Percentiles rank a stretch among this genome's conserved stretches.
These are phyloP conservation scores for Lipophrys pholis DNA, from an alignment of 2,113 vertebrate genomes.

Conservation along the genomic window DNA sequence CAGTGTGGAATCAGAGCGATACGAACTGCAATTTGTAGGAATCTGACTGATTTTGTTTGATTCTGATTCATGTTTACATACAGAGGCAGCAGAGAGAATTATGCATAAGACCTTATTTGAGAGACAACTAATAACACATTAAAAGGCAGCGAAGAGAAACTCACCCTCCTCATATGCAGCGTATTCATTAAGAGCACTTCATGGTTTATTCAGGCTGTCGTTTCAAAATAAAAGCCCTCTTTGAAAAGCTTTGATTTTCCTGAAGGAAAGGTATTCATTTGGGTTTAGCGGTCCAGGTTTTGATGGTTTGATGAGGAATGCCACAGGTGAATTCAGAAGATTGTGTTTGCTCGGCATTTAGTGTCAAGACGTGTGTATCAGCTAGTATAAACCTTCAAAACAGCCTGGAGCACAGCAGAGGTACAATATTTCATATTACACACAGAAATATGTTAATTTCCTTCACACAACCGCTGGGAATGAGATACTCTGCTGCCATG, in stretches of 20 bases:
- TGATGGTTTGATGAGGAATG: conserved; percentile 28
- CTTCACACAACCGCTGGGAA: conserved; percentile 9
- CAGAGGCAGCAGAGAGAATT: conserved; percentile 41
- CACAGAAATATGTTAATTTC: conserved; percentile 5
- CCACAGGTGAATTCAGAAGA: conserved; percentile 10
- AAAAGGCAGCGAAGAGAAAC: conserved; percentile 42
- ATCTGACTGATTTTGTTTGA: conserved; percentile 59
- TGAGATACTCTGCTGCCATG: conserved; percentile 29
- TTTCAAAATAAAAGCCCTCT: conserved; percentile 55
- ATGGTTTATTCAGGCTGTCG: conserved; percentile 40
- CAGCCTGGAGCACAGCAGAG: conserved; percentile 23
- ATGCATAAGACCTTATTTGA: conserved; percentile 49
- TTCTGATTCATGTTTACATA: conserved; percentile 51
- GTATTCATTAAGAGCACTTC: conserved; percentile 40
- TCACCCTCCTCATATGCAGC: conserved; percentile 28
- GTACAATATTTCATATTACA: conserved; percentile 18
- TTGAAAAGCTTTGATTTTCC: conserved; percentile 32
- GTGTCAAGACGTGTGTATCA: conserved; percentile 5
- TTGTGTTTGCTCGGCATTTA: conserved; percentile 21
- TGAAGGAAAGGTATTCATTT: conserved; percentile 20
- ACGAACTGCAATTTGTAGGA: conserved; percentile 42
- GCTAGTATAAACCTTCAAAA: conserved; percentile 21
- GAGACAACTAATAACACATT: conserved; percentile 56
- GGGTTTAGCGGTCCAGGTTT: conserved; percentile 5
- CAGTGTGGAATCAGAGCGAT: conserved; percentile 4